Percentiles rank a stretch among this genome's conserved stretches.
Evolutionary conservation across 2,888 invertebrate species (phyloP).

Genomic region (Drosophila dives): DNA sequence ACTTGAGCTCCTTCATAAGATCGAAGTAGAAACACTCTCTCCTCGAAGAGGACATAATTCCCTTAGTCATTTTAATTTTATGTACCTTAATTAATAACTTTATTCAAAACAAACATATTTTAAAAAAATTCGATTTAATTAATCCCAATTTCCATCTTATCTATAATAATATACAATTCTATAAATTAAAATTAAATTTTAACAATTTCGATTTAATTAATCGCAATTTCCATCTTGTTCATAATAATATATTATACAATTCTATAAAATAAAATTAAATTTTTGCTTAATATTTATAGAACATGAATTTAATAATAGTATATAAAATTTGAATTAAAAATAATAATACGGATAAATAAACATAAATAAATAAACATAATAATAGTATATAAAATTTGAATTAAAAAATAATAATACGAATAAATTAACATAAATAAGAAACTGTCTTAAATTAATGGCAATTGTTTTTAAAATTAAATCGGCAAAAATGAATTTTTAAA

Average conservation of each 20-base stretch:
- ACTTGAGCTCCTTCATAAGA: neutral
- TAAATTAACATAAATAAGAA: neutral
- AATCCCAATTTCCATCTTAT: neutral
- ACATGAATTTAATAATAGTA: neutral
- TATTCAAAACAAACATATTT: neutral
- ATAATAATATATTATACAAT: neutral
- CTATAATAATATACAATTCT: neutral
- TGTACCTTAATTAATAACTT: neutral
- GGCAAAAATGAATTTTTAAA: neutral
- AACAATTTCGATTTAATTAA: neutral
- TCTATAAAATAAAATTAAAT: neutral
- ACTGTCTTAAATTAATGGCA: neutral
- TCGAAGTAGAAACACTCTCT: slow-evolving; percentile 21
- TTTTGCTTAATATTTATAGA: neutral
- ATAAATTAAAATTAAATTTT: too few species aligned
- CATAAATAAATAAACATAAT: too few species aligned
- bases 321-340: neutral
- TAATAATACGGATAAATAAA: neutral
- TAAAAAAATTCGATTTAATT: neutral
- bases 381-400: neutral
- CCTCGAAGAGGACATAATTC: too few species aligned
- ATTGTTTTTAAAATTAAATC: neutral
- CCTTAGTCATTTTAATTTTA: neutral
- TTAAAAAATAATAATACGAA: neutral
- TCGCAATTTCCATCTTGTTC: neutral